Conservation (phyloP, 2,888 invertebrate species). For the Exephanes ischioxanthus region DNA sequence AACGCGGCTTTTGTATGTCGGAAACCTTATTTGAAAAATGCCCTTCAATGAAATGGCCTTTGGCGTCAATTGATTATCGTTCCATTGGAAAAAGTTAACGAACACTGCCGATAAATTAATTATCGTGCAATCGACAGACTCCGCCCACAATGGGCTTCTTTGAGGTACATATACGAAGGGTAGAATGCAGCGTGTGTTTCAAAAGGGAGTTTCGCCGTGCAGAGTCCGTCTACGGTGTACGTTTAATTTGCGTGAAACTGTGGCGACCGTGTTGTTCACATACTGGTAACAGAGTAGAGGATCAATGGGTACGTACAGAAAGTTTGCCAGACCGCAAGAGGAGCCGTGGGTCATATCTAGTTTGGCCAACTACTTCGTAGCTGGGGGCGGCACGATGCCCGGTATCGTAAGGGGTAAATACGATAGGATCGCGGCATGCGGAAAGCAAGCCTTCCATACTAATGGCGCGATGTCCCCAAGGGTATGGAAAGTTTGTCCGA, state of each 20-base stretch:
- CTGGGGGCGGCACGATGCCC: slow-evolving; percentile 26
- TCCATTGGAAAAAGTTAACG: no score
- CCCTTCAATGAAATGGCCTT: no score
- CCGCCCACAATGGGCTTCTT: not conserved
- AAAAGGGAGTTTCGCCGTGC: slow-evolving; percentile 42
- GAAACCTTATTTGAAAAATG: no score
- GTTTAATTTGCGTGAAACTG: slow-evolving; percentile 45
- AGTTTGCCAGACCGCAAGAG: slow-evolving; percentile 39
- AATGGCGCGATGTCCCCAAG: slow-evolving; percentile 35
- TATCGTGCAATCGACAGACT: no score
- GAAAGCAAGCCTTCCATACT: slow-evolving; percentile 49
- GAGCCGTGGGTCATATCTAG: slow-evolving; percentile 57
- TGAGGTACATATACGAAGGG: not conserved
- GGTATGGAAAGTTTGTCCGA: slow-evolving; percentile 32
- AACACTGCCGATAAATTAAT: no score
- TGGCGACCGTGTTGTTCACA: slow-evolving; percentile 35
- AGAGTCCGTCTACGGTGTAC: slow-evolving; percentile 14
- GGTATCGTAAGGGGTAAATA: slow-evolving; percentile 10
- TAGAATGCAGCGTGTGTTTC: not conserved
- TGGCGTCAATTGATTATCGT: no score
- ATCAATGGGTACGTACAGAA: slow-evolving; percentile 34
- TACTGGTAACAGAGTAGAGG: slow-evolving; percentile 43
- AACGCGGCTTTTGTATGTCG: not conserved
- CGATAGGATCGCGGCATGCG: slow-evolving; percentile 25
- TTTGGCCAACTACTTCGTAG: slow-evolving; percentile 39